phyloP scores from a whole-genome alignment of 53 echinoderm and acorn worm species.

The Zoroaster sp. region DNA sequence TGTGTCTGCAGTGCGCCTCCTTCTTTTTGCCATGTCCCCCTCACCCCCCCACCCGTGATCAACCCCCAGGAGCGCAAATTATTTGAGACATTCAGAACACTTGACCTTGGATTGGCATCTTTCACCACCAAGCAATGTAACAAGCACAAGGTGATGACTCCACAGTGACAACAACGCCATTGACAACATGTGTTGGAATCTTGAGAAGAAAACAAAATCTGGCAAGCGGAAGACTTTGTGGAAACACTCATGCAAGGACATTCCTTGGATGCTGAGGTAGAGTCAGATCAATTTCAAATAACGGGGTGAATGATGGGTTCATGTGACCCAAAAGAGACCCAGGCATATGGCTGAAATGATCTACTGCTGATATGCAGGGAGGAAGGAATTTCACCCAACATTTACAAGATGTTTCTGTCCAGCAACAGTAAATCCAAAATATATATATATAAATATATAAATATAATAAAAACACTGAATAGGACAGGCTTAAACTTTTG shows the following conservation, averaged over 20 bases:
- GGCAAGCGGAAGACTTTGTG: not conserved
- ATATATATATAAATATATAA: too few species aligned
- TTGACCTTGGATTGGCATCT: not conserved
- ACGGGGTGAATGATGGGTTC: not conserved
- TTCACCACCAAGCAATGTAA: not conserved
- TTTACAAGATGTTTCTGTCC: too few species aligned
- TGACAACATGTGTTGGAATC: not conserved
- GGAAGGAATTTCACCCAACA: too few species aligned
- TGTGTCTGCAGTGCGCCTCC: not conserved
- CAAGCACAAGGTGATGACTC: too few species aligned
- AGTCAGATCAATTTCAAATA: not conserved
- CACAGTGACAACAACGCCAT: not conserved
- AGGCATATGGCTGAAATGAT: too few species aligned
- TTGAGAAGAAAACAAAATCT: not conserved
- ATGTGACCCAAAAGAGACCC: too few species aligned
- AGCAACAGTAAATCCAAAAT: too few species aligned
- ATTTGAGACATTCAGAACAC: not conserved
- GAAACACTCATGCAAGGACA: not conserved
- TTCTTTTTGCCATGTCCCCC: not conserved
- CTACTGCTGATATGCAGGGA: too few species aligned
- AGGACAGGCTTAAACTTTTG: too few species aligned
- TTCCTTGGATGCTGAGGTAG: slow-evolving; percentile 7
- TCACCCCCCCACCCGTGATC: not conserved
- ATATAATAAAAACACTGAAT: too few species aligned
- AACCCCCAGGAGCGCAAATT: not conserved